phyloP scores from a whole-genome alignment of 2,888 invertebrate species.

The Drosophila eohydei region DNA sequence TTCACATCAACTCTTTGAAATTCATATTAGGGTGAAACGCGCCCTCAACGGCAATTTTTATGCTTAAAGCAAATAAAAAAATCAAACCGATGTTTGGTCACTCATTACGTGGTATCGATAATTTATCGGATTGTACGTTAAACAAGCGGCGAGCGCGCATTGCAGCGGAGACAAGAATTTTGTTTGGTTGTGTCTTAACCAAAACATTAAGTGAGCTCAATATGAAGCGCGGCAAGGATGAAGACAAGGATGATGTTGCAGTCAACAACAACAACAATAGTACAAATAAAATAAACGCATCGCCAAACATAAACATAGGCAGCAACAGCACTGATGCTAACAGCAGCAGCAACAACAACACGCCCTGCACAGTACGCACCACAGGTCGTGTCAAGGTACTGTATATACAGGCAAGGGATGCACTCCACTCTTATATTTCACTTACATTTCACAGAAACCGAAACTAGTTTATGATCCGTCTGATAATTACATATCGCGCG shows the following conservation, averaged over 20 bases:
- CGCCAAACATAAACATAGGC: slow-evolving; percentile 16
- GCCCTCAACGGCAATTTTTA: background rate
- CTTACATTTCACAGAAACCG: slow-evolving; percentile 87
- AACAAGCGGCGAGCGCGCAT: slow-evolving; percentile 53
- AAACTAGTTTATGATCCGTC: slow-evolving; percentile 95
- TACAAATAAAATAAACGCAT: slow-evolving; percentile 10
- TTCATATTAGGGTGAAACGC: background rate
- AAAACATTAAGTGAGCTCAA: background rate
- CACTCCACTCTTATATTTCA: background rate
- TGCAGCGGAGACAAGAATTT: slow-evolving; percentile 18
- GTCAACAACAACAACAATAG: slow-evolving; percentile 14
- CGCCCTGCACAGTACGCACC: slow-evolving; percentile 76
- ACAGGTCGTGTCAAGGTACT: slow-evolving; percentile 83
- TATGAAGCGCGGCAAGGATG: slow-evolving; percentile 59
- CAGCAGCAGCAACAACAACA: slow-evolving; percentile 23
- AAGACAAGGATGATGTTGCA: slow-evolving; percentile 42
- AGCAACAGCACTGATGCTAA: slow-evolving; percentile 12
- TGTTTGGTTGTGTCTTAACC: slow-evolving; percentile 10
- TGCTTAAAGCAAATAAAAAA: background rate
- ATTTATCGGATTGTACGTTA: slow-evolving; percentile 48
- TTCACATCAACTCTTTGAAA: background rate
- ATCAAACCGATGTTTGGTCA: slow-evolving; percentile 16
- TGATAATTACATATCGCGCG: slow-evolving; percentile 90
- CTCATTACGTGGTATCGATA: slow-evolving; percentile 41
- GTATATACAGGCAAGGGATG: background rate